Percentiles rank a stretch among this genome's conserved stretches.
These are phyloP conservation scores for Elachura formosa DNA, from an alignment of 2,113 vertebrate genomes.

Conservation along the genomic window DNA sequence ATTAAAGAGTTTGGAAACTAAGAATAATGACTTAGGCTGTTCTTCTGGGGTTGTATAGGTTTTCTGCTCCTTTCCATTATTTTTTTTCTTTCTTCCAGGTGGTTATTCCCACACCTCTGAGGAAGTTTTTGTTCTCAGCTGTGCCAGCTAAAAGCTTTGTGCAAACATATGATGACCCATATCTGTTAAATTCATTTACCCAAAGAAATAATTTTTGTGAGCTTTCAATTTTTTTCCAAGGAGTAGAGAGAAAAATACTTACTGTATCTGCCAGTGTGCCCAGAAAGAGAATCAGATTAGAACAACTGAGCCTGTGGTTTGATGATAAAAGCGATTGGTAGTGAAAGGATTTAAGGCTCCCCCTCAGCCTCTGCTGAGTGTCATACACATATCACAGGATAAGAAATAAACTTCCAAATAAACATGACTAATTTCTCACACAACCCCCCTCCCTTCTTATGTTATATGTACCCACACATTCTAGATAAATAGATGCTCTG, in stretches of 20 bases:
- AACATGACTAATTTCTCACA: neutral
- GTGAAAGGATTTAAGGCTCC: neutral
- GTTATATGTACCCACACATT: neutral
- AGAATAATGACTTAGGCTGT: neutral
- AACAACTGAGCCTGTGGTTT: neutral
- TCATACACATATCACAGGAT: neutral
- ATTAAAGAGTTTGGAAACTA: neutral
- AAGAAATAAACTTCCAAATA: constrained; percentile 21
- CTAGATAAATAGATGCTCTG: neutral
- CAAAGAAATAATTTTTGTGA: neutral
- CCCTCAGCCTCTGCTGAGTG: neutral
- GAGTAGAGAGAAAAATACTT: neutral
- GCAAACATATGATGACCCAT: neutral
- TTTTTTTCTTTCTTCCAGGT: neutral
- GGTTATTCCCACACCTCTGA: neutral
- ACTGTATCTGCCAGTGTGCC: neutral
- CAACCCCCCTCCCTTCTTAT: neutral
- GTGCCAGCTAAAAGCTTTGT: neutral
- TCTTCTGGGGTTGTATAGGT: neutral
- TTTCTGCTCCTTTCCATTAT: neutral
- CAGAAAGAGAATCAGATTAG: neutral
- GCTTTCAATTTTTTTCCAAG: neutral
- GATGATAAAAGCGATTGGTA: neutral
- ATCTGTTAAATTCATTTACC: neutral
- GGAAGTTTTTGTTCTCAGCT: neutral